Percentiles rank a stretch among this genome's conserved stretches.
Evolutionary conservation across 2,113 vertebrate species (phyloP).

Genomic region (Coturnix japonica): DNA sequence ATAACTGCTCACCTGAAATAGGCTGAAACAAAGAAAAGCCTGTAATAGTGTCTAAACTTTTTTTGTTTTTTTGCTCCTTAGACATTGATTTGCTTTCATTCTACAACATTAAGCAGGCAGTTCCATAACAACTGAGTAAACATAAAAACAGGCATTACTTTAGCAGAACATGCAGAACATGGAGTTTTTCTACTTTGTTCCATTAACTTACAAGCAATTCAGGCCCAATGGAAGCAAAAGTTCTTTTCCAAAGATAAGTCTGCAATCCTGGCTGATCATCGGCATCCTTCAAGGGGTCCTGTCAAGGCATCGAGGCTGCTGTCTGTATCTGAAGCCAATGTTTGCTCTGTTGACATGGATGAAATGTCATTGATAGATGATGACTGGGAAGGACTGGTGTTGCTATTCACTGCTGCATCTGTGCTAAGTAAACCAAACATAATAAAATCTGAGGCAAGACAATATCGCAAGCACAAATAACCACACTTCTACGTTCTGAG

Average conservation of each 20-base stretch:
- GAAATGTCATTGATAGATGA: constrained; percentile 98
- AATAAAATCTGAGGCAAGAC: constrained; percentile 81
- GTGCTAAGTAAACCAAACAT: constrained; percentile 82
- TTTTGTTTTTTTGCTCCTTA: constrained; percentile 58
- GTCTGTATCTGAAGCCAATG: constrained; percentile 98
- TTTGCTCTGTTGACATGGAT: constrained; percentile 98
- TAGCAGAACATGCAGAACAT: constrained; percentile 83
- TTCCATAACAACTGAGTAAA: constrained; percentile 76
- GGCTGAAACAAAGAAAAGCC: constrained; percentile 69
- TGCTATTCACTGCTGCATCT: constrained; percentile 91
- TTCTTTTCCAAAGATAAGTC: constrained; percentile 57
- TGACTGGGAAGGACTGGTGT: constrained; percentile 91
- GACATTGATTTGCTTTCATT: constrained; percentile 73
- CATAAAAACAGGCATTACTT: constrained; percentile 75
- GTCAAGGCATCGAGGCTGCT: constrained; percentile 96
- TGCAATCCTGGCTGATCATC: constrained; percentile 75
- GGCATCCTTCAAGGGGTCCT: constrained; percentile 91
- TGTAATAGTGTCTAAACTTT: constrained; percentile 52
- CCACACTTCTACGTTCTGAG: background rate
- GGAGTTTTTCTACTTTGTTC: constrained; percentile 80
- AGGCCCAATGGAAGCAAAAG: constrained; percentile 70
- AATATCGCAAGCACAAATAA: constrained; percentile 37
- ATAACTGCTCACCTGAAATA: constrained; percentile 85
- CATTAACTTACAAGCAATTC: constrained; percentile 75
- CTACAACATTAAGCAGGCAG: constrained; percentile 76